Evolutionary conservation across 2,797 vertebrate genomes (phyloP), one percentile per base, ranked within the genome.

Genomic region (Pseudotriccus pelzelni): DNA sequence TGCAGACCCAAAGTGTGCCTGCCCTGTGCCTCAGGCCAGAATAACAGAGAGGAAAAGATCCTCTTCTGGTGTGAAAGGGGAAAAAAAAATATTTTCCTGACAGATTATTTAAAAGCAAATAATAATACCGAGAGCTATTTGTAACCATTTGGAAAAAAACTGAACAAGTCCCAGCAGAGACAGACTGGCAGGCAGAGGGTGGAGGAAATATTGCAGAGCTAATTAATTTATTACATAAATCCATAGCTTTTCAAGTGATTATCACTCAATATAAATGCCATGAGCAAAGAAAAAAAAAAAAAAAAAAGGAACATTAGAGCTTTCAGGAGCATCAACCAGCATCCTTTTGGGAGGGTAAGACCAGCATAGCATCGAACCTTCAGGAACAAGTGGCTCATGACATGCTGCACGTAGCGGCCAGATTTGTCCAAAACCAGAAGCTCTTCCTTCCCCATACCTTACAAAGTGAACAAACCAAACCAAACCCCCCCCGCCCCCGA

Each of bases 201-300:
- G n/a, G 62, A 83, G 62, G 50, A 93, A 92, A 88, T 8, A 23
- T 53, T 93, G 83, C 55, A 86, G 41, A 86, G 74, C 56, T 87
- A 91, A 95, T 94, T 88, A 94, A 93, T 94, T 88, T 88, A 84
- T 95, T 94, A 91, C 70, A 88, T 90, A 94, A 95, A 84, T 75
- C 80, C 76, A 34, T 58, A 44, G 46, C 25, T 91, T 86, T 78
- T 84, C 83, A 79, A 91, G 72, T 94, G 77, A 69, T 88, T 82
- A 92, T 84, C 77, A 56, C 77, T 88, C 58, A 52, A 17, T 72
- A 73, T 27, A 94, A 93, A 90, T 67, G 39, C 67, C 4, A 4
- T 11, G 60, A 84, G 32, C 4, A n/a, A 47, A 82, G 74, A 59
- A 58, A 47, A 25, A 25, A 39, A 60, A 41, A 63, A 53, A 70